phyloP scores from a whole-genome alignment of 2,797 vertebrate genomes.

The Cyclura pinguis region DNA sequence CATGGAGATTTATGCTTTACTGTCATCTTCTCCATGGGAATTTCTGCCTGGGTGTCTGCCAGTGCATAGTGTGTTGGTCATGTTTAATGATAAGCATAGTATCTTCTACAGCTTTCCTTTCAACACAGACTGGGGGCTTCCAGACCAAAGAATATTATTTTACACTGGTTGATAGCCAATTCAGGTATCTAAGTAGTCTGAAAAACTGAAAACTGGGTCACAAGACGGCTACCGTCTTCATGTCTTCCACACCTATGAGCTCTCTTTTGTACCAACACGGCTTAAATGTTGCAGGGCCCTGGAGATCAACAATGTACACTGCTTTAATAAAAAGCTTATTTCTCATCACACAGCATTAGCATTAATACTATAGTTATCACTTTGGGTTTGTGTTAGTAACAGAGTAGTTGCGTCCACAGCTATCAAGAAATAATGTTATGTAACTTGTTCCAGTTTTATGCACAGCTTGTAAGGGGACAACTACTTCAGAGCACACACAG shows the following conservation, averaged over 20 bases:
- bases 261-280: neutral
- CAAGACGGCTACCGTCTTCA: neutral
- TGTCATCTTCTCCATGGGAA: neutral
- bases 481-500: neutral
- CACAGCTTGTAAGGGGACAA: neutral
- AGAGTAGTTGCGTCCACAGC: neutral
- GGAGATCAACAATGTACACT: neutral
- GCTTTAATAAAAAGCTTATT: neutral
- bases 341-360: neutral
- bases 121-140: neutral
- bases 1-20: neutral
- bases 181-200: neutral
- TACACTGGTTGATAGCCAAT: neutral
- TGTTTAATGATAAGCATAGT: neutral
- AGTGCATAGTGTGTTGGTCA: neutral
- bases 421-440: neutral
- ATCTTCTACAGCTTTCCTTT: neutral
- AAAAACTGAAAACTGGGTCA: neutral
- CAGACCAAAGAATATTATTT: neutral
- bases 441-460: neutral
- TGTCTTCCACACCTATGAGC: neutral
- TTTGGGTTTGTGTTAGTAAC: neutral
- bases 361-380: neutral
- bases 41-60: neutral
- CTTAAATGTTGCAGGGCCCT: neutral